A percentile compares a stretch with the other conserved stretches of the same genome.
These are phyloP conservation scores for Odontocolon sp. DNA, from an alignment of 2,888 invertebrate genomes.

Conservation along the genomic window DNA sequence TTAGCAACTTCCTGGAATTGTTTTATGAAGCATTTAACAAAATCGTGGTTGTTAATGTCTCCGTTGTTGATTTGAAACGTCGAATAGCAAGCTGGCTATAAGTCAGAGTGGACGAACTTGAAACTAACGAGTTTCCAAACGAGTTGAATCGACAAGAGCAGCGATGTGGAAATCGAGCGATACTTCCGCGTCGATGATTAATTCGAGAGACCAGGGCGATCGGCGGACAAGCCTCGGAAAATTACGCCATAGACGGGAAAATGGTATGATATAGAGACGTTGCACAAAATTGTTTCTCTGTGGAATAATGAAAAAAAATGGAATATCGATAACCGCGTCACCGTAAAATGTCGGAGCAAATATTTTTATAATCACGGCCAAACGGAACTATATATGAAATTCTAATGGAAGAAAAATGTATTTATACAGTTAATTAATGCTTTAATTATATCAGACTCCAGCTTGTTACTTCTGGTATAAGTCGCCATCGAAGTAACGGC, in stretches of 20 bases:
- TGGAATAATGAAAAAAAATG: constrained; percentile 26
- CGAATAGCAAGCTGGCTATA: background rate
- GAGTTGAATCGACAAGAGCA: constrained; percentile 54
- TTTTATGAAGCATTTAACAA: background rate
- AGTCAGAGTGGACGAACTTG: constrained; percentile 34
- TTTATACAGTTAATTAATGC: background rate
- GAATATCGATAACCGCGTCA: background rate
- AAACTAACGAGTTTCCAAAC: constrained; percentile 64
- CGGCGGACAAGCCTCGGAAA: constrained; percentile 13
- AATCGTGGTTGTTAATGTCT: background rate
- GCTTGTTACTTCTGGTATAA: constrained; percentile 7
- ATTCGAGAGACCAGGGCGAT: constrained; percentile 42
- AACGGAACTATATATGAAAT: too few species aligned
- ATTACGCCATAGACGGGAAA: constrained; percentile 18
- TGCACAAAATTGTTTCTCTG: constrained; percentile 26
- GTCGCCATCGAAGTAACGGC: background rate
- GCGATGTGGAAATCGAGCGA: constrained; percentile 65
- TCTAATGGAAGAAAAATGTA: too few species aligned
- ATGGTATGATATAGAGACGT: constrained; percentile 14
- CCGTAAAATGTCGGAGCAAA: too few species aligned
- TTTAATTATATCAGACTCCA: background rate
- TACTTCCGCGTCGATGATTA: constrained; percentile 65
- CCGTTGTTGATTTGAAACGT: background rate
- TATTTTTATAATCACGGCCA: too few species aligned
- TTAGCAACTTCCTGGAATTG: background rate